phyloP scores from a whole-genome alignment of 1,140 invertebrate genomes.

The Oryzaephilus surinamensis region DNA sequence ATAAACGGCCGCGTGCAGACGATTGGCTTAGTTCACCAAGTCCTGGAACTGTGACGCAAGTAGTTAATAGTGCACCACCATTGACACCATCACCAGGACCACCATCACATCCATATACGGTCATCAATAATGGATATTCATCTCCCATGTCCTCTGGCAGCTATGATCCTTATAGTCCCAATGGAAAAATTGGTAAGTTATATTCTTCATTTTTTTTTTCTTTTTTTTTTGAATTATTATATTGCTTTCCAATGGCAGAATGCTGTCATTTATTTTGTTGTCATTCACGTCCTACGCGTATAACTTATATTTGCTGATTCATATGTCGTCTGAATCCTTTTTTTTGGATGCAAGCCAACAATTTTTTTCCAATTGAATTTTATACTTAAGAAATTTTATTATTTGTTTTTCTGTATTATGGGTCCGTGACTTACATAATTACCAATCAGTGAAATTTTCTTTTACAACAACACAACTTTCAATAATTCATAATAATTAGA shows the following conservation, averaged over 20 bases:
- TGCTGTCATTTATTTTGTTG: not conserved
- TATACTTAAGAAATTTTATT: not conserved
- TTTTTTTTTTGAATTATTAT: not conserved
- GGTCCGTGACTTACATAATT: no score
- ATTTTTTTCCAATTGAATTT: not conserved
- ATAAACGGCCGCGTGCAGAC: constrained; percentile 36
- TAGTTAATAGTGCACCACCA: constrained; percentile 44
- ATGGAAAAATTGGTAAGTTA: constrained; percentile 75
- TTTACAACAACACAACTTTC: no score
- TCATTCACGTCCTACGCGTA: not conserved
- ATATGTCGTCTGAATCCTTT: not conserved
- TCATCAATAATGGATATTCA: constrained; percentile 67
- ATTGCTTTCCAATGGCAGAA: not conserved
- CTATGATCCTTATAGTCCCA: constrained; percentile 77
- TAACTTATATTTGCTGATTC: no score
- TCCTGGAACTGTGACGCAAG: constrained; percentile 43
- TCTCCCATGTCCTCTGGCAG: constrained; percentile 71
- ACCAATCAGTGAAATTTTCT: no score
- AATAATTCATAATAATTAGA: no score
- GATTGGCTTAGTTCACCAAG: constrained; percentile 52
- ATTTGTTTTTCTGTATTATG: no score
- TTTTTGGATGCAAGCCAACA: not conserved
- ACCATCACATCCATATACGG: constrained; percentile 42
- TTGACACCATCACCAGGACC: constrained; percentile 48
- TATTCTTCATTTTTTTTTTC: no score